Evolutionary conservation across 2,888 invertebrate genomes (phyloP).

Genomic region (Lordiphosa fenestrarum): DNA sequence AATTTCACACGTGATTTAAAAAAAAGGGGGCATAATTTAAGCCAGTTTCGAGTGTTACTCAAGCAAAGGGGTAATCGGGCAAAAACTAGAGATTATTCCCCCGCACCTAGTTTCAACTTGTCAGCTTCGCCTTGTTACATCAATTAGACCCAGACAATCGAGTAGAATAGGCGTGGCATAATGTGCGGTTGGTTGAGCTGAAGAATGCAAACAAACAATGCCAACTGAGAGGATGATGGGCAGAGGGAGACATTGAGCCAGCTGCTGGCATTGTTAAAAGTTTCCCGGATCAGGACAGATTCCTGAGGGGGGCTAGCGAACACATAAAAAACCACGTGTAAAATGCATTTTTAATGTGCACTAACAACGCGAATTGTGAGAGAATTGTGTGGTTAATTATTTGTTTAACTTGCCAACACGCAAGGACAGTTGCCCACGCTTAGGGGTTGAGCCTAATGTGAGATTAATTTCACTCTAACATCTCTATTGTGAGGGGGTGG

Average conservation of each 20-base stretch:
- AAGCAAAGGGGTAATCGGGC: slow-evolving; percentile 63
- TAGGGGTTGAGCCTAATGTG: slow-evolving; percentile 48
- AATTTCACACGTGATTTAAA: slow-evolving; percentile 73
- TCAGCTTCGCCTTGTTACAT: slow-evolving; percentile 42
- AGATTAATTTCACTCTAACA: slow-evolving; percentile 75
- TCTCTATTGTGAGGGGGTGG: slow-evolving; percentile 50
- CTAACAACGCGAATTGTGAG: slow-evolving; percentile 56
- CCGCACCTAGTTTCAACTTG: slow-evolving; percentile 25
- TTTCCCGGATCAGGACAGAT: slow-evolving; percentile 77
- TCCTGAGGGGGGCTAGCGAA: slow-evolving; percentile 24
- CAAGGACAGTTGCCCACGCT: slow-evolving; percentile 29
- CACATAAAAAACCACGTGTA: slow-evolving; percentile 45
- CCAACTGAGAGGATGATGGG: slow-evolving; percentile 6
- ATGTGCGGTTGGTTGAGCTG: slow-evolving; percentile 51
- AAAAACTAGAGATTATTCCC: slow-evolving; percentile 56
- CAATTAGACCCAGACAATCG: slow-evolving; percentile 48
- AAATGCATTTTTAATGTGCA: slow-evolving; percentile 69
- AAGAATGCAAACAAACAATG: slow-evolving; percentile 40
- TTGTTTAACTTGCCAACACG: slow-evolving; percentile 67
- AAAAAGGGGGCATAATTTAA: slow-evolving; percentile 34
- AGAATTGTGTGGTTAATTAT: slow-evolving; percentile 64
- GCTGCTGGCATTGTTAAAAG: slow-evolving; percentile 76
- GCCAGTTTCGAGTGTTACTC: slow-evolving; percentile 36
- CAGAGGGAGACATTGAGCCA: slow-evolving; percentile 44
- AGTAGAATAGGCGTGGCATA: slow-evolving; percentile 34